Conservation (phyloP, 1,140 invertebrate species). For the Temnothorax longispinosus region DNA sequence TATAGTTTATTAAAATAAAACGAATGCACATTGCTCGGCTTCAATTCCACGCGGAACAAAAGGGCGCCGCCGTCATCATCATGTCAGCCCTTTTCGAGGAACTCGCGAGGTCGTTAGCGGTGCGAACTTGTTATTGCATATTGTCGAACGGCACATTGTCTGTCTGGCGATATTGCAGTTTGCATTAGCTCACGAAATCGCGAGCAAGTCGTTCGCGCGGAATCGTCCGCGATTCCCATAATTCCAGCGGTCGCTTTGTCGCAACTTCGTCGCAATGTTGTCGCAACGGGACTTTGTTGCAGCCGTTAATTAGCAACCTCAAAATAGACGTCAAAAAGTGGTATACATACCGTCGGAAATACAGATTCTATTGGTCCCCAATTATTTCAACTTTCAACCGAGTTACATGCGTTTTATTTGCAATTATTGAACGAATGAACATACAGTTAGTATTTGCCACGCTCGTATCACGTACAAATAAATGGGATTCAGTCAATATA, state of each 20-base stretch:
- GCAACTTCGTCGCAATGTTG: slow-evolving; percentile 54
- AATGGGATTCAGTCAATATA: slow-evolving; percentile 1
- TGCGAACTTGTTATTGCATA: slow-evolving; percentile 61
- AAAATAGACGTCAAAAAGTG: slow-evolving; percentile 49
- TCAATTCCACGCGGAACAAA: slow-evolving; percentile 25
- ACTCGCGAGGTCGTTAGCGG: slow-evolving; percentile 54
- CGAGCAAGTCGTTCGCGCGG: slow-evolving; percentile 53
- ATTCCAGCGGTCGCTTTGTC: slow-evolving; percentile 55
- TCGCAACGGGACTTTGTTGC: slow-evolving; percentile 42
- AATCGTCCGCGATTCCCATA: slow-evolving; percentile 51
- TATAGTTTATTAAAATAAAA: slow-evolving; percentile 50
- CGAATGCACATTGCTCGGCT: background rate
- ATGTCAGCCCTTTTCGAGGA: slow-evolving; percentile 43
- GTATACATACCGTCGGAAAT: background rate
- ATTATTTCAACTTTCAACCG: slow-evolving; percentile 50
- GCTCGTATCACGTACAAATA: background rate
- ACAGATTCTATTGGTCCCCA: slow-evolving; percentile 23
- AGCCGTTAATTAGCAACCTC: slow-evolving; percentile 47
- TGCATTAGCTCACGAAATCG: slow-evolving; percentile 58
- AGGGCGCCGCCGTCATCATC: slow-evolving; percentile 23
- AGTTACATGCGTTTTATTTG: slow-evolving; percentile 30
- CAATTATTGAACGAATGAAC: slow-evolving; percentile 41
- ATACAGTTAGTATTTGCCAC: background rate
- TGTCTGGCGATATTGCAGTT: slow-evolving; percentile 53
- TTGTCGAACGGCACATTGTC: slow-evolving; percentile 55